A percentile compares a stretch with the other conserved stretches of the same genome.
These are phyloP conservation scores for Meriones unguiculatus DNA, from an alignment of 2,113 vertebrate genomes.

Conservation along the genomic window DNA sequence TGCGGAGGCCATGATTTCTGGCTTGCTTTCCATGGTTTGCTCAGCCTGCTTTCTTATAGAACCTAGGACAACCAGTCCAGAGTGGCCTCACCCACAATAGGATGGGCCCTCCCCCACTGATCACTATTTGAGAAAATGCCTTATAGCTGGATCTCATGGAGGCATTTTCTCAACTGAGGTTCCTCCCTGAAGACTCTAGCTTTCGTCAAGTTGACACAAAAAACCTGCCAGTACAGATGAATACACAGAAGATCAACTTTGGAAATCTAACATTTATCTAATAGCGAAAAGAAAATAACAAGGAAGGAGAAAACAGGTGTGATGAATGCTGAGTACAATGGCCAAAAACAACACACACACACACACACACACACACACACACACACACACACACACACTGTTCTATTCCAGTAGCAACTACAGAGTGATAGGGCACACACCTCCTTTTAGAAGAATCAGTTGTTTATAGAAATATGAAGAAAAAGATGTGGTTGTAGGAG, in stretches of 20 bases:
- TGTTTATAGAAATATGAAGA: not conserved
- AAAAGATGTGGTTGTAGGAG: not conserved
- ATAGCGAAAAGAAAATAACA: not conserved
- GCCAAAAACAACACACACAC: not conserved
- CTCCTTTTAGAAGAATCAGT: not conserved
- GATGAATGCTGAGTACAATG: not conserved
- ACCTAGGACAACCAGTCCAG: too few species aligned
- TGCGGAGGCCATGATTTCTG: too few species aligned
- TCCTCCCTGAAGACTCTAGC: too few species aligned
- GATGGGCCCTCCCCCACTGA: too few species aligned
- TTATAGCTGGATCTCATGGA: too few species aligned
- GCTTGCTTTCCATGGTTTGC: too few species aligned
- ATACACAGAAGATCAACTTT: not conserved
- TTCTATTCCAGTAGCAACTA: not conserved
- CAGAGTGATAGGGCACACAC: not conserved
- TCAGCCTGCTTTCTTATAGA: too few species aligned
- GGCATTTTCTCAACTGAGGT: too few species aligned
- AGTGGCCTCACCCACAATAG: too few species aligned
- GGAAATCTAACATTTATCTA: not conserved
- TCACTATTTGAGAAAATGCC: too few species aligned
- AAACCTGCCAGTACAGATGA: not conserved
- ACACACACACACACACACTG: not conserved
- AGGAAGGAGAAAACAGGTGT: not conserved
- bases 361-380: too few species aligned
- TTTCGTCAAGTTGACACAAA: too few species aligned